phyloP scores from a whole-genome alignment of 1,140 invertebrate genomes.

The silkworm (Bombyx mori) region DNA sequence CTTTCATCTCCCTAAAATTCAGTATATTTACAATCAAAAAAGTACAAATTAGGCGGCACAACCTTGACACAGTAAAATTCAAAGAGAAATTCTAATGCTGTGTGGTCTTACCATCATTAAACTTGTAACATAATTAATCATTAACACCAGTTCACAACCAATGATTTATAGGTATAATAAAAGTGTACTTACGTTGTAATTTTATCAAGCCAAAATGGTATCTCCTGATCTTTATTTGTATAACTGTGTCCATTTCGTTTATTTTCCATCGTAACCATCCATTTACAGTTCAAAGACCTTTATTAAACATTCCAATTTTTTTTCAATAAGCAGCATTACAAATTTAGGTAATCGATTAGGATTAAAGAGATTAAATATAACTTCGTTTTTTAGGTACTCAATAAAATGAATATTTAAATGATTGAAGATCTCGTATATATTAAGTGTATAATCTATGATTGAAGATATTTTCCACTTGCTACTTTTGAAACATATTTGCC shows the following conservation, averaged over 20 bases:
- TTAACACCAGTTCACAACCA: neutral
- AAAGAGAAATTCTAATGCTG: no score
- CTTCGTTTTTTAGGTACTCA: no score
- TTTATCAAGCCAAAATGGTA: slow-evolving; percentile 58
- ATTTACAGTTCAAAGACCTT: no score
- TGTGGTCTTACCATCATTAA: no score
- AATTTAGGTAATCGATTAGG: no score
- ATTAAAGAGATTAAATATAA: no score
- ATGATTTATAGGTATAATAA: neutral
- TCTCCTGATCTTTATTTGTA: slow-evolving; percentile 31
- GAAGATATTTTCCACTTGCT: slow-evolving; percentile 28
- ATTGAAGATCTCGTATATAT: no score
- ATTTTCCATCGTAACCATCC: slow-evolving; percentile 38
- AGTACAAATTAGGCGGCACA: slow-evolving; percentile 10
- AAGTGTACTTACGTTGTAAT: slow-evolving; percentile 49
- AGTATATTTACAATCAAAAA: slow-evolving; percentile 3
- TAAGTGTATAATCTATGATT: no score
- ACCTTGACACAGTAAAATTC: slow-evolving; percentile 18
- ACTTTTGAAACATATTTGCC: slow-evolving; percentile 61
- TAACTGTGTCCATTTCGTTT: slow-evolving; percentile 38
- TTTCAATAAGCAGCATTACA: no score
- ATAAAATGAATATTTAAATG: no score
- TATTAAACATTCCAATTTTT: no score
- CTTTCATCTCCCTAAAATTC: slow-evolving; percentile 51
- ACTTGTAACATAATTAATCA: slow-evolving; percentile 24